Conservation (phyloP, 1,140 invertebrate genomes). For the Colletes gigas region DNA sequence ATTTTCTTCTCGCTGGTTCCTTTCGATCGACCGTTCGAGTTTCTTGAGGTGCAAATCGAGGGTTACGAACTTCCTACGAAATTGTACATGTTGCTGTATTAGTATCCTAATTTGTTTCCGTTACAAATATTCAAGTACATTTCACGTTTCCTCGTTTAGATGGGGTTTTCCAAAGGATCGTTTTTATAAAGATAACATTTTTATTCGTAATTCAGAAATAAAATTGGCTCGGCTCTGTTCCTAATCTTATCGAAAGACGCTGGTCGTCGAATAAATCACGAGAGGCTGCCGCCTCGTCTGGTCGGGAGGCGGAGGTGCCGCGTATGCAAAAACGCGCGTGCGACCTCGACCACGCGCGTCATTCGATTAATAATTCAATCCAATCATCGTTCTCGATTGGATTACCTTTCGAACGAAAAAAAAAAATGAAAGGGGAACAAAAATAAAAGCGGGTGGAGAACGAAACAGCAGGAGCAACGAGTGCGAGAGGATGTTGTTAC, state of each 20-base stretch:
- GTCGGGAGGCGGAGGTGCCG: slow-evolving; percentile 17
- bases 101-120: too few species aligned
- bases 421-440: slow-evolving; percentile 41
- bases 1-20: too few species aligned
- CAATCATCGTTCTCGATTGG: slow-evolving; percentile 79
- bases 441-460: slow-evolving; percentile 52
- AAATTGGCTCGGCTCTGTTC: slow-evolving; percentile 27
- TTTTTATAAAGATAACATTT: too few species aligned
- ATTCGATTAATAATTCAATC: slow-evolving; percentile 81
- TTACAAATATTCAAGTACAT: too few species aligned
- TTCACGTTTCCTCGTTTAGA: too few species aligned
- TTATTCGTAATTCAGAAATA: not conserved
- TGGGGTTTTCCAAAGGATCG: too few species aligned
- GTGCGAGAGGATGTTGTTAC: slow-evolving; percentile 68
- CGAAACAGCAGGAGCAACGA: slow-evolving; percentile 51
- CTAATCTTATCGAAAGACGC: slow-evolving; percentile 48
- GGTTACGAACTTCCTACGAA: too few species aligned
- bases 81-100: too few species aligned
- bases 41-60: too few species aligned
- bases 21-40: too few species aligned
- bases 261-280: slow-evolving; percentile 47
- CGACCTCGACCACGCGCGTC: slow-evolving; percentile 75
- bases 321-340: slow-evolving; percentile 58
- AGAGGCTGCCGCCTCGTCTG: slow-evolving; percentile 38
- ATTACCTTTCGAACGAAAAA: slow-evolving; percentile 72